Base-by-base conservation (phyloP, 1,140 invertebrate species). In the Melitaea cinxia region DNA sequence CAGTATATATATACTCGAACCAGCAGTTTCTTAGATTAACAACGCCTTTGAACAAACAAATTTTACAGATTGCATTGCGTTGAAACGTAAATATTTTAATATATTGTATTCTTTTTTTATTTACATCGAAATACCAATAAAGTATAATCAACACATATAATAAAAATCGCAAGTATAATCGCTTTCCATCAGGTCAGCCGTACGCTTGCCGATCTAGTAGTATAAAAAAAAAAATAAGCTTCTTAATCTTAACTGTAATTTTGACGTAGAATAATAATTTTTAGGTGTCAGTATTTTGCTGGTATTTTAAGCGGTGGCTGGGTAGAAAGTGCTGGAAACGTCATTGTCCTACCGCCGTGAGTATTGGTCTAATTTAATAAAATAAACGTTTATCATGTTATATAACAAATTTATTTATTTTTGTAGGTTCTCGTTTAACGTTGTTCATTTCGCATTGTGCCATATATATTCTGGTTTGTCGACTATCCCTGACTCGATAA, bases 391-490 rank as follows among this genome's bases (percentile, higher is more conserved):
- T 4, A 14, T 15, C 1, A 4, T 15, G 0, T 37, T n/a, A 37
- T n/a, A 14, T 37, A 37, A 19, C 4, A 19, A 0, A 7, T 42
- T 19, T n/a, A n/a, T n/a, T 68, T 64, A 59, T 73, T 61, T 54
- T 75, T 92, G 15, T 83, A 95, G 95, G 26, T 95, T 96, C 83
- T 96, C 95, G 1, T 96, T 96, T 66, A 94, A 94, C 59, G 94
- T 95, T 0, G 95, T 98, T 0, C 95, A 97, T 85, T 98, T 98
- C 91, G 95, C 96, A 0, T 83, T 98, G 49, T 96, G 97, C 72
- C 97, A 98, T 84, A 97, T 98, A 50, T 98, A 98, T 75, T 97
- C 96, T 69, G 97, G 97, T 2, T 94, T 96, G 14, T 95, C 95
- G 42, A 95, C 96, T 70, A 94, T 97, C 67, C 96, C 96, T 0